These are phyloP conservation scores for Dryobota labecula DNA, from an alignment of 2,888 invertebrate species.

Conservation along the genomic window DNA sequence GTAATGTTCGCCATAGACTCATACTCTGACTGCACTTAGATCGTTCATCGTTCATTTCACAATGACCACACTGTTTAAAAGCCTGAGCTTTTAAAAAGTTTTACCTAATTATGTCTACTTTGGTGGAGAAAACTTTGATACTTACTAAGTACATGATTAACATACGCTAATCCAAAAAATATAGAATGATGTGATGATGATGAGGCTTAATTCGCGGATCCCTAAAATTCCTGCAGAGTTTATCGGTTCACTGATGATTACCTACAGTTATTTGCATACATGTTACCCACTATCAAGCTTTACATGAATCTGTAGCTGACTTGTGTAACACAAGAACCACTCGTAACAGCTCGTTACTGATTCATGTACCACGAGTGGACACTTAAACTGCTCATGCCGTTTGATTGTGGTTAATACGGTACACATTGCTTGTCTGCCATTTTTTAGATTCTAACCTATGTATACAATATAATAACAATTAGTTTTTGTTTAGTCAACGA, in stretches of 20 bases:
- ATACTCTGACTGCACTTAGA: slow-evolving; percentile 9
- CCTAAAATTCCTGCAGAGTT: slow-evolving; percentile 31
- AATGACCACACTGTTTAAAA: slow-evolving; percentile 24
- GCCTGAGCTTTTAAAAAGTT: slow-evolving; percentile 10
- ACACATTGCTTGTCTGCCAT: slow-evolving; percentile 17
- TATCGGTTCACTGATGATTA: slow-evolving; percentile 27
- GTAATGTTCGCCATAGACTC: slow-evolving; percentile 2
- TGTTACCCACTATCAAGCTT: slow-evolving; percentile 14
- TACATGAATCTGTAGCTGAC: slow-evolving; percentile 21
- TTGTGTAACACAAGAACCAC: slow-evolving; percentile 13
- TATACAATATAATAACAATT: slow-evolving; percentile 11
- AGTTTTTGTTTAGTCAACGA: neutral
- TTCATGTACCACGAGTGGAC: slow-evolving; percentile 14
- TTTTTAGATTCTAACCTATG: slow-evolving; percentile 16
- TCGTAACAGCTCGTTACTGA: slow-evolving; percentile 15
- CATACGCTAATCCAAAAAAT: slow-evolving; percentile 24
- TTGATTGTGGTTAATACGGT: slow-evolving; percentile 13
- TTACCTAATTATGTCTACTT: slow-evolving; percentile 14
- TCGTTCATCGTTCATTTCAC: slow-evolving; percentile 21
- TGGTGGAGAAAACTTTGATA: slow-evolving; percentile 12
- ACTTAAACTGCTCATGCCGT: slow-evolving; percentile 2
- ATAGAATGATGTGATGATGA: slow-evolving; percentile 15
- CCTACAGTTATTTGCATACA: slow-evolving; percentile 17
- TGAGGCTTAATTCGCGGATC: slow-evolving; percentile 23
- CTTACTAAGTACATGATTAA: slow-evolving; percentile 14